Conservation (phyloP, 2,888 invertebrate species). For the Chirona hameri region DNA sequence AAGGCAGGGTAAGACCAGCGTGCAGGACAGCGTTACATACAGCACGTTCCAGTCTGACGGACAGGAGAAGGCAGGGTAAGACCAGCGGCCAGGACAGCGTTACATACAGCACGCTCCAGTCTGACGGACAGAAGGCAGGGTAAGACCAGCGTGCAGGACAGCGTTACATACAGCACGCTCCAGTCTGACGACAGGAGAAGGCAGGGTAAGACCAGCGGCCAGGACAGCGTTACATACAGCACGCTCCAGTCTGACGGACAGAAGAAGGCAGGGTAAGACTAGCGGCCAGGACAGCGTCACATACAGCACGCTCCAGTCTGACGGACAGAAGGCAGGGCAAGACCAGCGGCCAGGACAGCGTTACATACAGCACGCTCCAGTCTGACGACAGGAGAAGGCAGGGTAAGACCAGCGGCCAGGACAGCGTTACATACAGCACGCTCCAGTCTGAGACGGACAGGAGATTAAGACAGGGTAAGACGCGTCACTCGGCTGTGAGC, state of each 20-base stretch:
- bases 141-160: too few species aligned
- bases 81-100: too few species aligned
- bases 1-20: too few species aligned
- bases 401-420: too few species aligned
- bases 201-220: too few species aligned
- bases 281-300: too few species aligned
- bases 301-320: slow-evolving; percentile 23
- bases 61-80: slow-evolving; percentile 6
- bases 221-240: slow-evolving; percentile 25
- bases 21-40: too few species aligned
- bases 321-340: not conserved
- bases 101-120: slow-evolving; percentile 94
- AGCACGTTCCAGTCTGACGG: slow-evolving; percentile 85
- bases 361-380: not conserved
- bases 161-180: slow-evolving; percentile 80
- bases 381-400: slow-evolving; percentile 6
- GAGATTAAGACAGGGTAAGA: not conserved
- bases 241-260: not conserved
- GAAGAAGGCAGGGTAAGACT: slow-evolving; percentile 9
- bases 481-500: too few species aligned
- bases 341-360: not conserved
- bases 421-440: slow-evolving; percentile 88
- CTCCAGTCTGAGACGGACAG: slow-evolving; percentile 75
- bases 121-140: slow-evolving; percentile 50
- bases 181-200: slow-evolving; percentile 61